Evolutionary conservation across 2,113 vertebrate species (phyloP), one percentile per base, ranked within the genome.

Genomic region (Furnarius figulus): DNA sequence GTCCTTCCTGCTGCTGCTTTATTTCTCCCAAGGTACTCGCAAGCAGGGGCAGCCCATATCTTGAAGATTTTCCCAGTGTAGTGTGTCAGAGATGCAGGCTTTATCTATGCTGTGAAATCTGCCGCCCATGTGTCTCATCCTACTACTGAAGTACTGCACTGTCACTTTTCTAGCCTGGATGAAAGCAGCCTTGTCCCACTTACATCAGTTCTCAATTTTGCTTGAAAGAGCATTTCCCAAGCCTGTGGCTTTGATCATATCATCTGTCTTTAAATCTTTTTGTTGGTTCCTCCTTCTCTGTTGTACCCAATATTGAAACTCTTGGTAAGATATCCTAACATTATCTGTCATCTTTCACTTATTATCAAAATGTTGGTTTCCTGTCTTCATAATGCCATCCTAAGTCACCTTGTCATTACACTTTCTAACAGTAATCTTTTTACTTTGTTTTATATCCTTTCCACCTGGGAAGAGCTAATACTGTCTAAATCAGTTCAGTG

Each of bases 141-240:
- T 66, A 8, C 83, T 90, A 2, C 31, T 87, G n/a, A 89, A 89
- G 53, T n/a, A 72, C 31, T 74, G 52, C 2, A 2, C 63, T 9
- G 2, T 84, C 33, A n/a, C 39, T 81, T 67, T 81, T 33, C 28
- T 50, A 42, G 44, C 52, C 52, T 81, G 73, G 74, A 73, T 95
- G 77, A 93, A 93, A 92, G 80, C 56, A 93, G 8, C 82, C 84
- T 70, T 94, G 91, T 87, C 66, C 89, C 78, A 76, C 80, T 95
- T 94, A 25, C 1, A 85, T 93, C 53, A 79, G 0, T 62, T 62
- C 28, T 72, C 40, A 87, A 27, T 87, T 52, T 49, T 94, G 58
- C 87, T 85, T 92, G 58, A 93, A 79, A 95, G 81, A 92, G n/a
- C n/a, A 28, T 72, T 93, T 94, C 71, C 62, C n/a, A 82, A 61